Evolutionary conservation across 2,797 vertebrate genomes (phyloP).

Genomic region (Acomys russatus): DNA sequence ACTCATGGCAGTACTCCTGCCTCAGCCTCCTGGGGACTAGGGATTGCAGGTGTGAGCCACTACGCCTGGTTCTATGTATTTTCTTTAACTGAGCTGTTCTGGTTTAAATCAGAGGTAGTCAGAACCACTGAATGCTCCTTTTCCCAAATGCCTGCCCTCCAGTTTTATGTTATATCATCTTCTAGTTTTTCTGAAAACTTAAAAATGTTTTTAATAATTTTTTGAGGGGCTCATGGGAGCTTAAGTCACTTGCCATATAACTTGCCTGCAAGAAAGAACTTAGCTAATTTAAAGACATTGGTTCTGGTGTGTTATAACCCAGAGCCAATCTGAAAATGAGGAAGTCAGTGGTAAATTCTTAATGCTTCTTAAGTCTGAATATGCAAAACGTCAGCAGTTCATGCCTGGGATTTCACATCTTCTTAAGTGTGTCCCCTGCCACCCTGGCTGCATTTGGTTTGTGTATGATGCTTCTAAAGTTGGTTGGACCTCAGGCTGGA

Average conservation of each 20-base stretch:
- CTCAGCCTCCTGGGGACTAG: not conserved
- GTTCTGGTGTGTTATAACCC: conserved; percentile 20
- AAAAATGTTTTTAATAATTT: conserved; percentile 39
- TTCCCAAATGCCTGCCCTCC: not conserved
- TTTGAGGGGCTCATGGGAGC: conserved; percentile 15
- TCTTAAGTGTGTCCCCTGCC: conserved; percentile 47
- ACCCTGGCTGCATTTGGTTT: conserved; percentile 49
- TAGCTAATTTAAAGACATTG: conserved; percentile 34
- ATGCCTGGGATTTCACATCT: conserved; percentile 83
- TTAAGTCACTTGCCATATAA: conserved; percentile 10
- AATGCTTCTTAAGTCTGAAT: conserved; percentile 66
- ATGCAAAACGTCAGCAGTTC: conserved; percentile 80
- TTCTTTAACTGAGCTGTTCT: conserved; percentile 40
- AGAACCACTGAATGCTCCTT: not conserved
- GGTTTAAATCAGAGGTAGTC: not conserved
- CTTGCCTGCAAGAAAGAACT: conserved; percentile 1
- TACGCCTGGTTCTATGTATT: not conserved
- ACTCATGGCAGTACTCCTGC: not conserved
- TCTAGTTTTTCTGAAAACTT: conserved; percentile 32
- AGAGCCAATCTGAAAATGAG: conserved; percentile 41
- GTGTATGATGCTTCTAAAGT: conserved; percentile 28
- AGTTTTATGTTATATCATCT: conserved; percentile 29
- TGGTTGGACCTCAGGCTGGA: conserved; percentile 33
- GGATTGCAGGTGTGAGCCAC: not conserved
- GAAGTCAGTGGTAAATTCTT: conserved; percentile 52